Conservation (phyloP, 2,113 vertebrate species). For the Gyps fulvus region DNA sequence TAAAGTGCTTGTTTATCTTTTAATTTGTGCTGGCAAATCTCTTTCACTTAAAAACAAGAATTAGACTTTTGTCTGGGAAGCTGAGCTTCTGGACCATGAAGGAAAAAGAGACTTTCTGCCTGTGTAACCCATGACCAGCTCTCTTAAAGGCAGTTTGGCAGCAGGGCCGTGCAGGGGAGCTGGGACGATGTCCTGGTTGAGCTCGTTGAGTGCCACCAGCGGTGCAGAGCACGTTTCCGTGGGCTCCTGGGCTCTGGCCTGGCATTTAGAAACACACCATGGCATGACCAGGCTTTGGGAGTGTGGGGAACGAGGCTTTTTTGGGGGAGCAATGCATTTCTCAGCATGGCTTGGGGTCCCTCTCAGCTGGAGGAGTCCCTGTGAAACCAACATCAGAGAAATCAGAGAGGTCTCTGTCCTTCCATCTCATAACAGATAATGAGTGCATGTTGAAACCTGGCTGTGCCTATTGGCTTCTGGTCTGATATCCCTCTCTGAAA, state of each 20-base stretch:
- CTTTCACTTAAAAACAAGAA: neutral
- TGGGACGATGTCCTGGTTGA: neutral
- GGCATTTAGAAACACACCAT: neutral
- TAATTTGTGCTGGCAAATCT: neutral
- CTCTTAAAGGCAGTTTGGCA: neutral
- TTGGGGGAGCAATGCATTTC: neutral
- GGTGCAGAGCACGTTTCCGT: rapidly evolving
- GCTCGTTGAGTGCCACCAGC: no score
- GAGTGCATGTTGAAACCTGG: neutral
- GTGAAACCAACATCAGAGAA: neutral
- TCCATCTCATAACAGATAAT: neutral
- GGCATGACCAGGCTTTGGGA: neutral
- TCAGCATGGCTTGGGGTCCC: neutral
- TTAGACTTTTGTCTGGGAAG: constrained; percentile 3
- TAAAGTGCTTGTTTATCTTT: neutral
- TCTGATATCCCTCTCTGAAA: neutral
- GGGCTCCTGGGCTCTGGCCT: neutral
- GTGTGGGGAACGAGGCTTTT: neutral
- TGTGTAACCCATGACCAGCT: neutral
- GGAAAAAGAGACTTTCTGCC: neutral
- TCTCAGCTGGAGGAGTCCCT: neutral
- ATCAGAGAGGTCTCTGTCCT: neutral
- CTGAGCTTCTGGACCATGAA: neutral
- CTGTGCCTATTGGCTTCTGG: neutral
- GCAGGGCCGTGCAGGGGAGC: neutral